Evolutionary conservation across 2,113 vertebrate genomes (phyloP), one percentile per base, ranked within the genome.

Genomic region (Ptychochromis oligacanthus): DNA sequence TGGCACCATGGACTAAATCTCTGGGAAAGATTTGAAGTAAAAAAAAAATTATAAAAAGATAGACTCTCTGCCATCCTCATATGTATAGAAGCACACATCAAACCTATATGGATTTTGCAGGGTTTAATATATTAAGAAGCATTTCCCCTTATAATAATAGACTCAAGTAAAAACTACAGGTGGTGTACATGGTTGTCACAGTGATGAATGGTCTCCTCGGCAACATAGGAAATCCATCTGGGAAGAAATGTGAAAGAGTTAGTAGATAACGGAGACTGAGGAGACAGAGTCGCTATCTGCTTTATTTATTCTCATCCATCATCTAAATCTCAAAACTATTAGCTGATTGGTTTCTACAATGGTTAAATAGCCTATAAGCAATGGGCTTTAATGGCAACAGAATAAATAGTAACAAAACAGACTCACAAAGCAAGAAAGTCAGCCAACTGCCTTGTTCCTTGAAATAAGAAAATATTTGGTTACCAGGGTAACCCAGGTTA

Each of bases 171-270:
- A 89, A 93, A 91, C 90, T 89, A 83, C 85, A 84, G 81, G 82
- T 83, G 87, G 87, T 90, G 87, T 87, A 86, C 81, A 74, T 78
- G 90, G 91, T 93, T 94, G 93, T 94, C 93, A 90, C 70, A 76
- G 92, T 93, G 93, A 94, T 92, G 90, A 92, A 93, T 92, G 76
- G 90, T 92, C 85, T 89, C 93, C 89, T 83, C 78, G 82, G 92
- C 85, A 93, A 94, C 90, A 92, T 88, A 94, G 90, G 90, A 94
- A 93, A 89, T 94, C 92, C 87, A 92, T 92, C 89, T 89, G 85
- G 83, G 77, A 82, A 76, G 83, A 91, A 91, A 91, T 94, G 86
- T 89, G 83, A 91, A 88, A 90, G 77, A 92, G 92, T 89, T 93
- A 91, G 92, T 92, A 87, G 90, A 92, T 91, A 90, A 91, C 76